Conservation (phyloP, 2,888 invertebrate genomes). For the Idaea biselata region DNA sequence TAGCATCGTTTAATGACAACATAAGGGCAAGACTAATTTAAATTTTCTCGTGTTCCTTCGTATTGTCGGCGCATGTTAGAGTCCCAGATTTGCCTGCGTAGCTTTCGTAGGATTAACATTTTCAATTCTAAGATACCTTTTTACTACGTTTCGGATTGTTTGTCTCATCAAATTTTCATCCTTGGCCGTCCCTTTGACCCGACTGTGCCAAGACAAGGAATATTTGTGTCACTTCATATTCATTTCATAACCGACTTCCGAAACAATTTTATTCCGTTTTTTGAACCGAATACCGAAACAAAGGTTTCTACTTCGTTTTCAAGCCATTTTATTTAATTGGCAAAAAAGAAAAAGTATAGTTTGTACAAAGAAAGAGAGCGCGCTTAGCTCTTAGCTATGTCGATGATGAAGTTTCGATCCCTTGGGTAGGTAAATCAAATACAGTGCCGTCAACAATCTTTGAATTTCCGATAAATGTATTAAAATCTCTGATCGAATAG, state of each 20-base stretch:
- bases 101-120: background rate
- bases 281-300: background rate
- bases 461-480: no score
- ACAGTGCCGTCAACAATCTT: no score
- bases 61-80: background rate
- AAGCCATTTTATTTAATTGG: background rate
- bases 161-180: conserved; percentile 1
- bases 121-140: background rate
- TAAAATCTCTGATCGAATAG: no score
- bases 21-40: no score
- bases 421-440: no score
- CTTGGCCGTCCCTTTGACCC: background rate
- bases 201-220: background rate
- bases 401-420: no score
- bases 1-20: no score
- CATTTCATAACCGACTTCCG: background rate
- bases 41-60: background rate
- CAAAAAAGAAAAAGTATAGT: background rate
- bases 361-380: no score
- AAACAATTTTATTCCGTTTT: background rate
- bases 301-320: background rate
- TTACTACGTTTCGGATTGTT: background rate
- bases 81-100: background rate
- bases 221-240: background rate
- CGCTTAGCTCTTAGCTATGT: no score